Evolutionary conservation across 1,140 invertebrate genomes (phyloP), one percentile per base, ranked within the genome.

Genomic region (Cyclina sinensis): DNA sequence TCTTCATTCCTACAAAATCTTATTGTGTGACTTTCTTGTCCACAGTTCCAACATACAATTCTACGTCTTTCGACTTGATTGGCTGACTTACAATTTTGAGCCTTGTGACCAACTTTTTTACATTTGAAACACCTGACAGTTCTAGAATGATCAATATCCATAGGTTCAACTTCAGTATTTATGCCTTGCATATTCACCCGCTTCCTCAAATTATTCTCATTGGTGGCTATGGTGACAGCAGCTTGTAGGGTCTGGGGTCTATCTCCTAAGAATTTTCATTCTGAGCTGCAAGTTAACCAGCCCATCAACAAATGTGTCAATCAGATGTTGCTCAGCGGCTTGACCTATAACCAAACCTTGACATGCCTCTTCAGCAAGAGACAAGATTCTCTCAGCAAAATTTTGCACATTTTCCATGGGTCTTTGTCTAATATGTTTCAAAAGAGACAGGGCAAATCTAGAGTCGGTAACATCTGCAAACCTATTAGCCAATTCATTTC

Each of bases 81-180:
- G 16, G 32, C 7, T 7, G 9, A 14, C 27, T 24, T 86, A 73
- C 32, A 46, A 30, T 62, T 46, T 46, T 78, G 32, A 27, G 32
- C 73, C 21, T 37, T 35, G 59, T 73, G 14, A 7, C 39, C 37
- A 37, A 11, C 3, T 21, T 39, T 73, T 39, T 73, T 73, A n/a
- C 68, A 73, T 73, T 73, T 54, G 57, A 14, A 85, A 32, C 54
- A 57, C 18, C 35, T 73, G 21, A 30, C 43, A 43, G 35, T 16
- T 14, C 74, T 39, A 0, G 27, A 12, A 80, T 87, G 74, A 51
- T 80, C 74, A 12, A 87, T 27, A 4, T 80, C 74, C 85, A 87
- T 87, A 12, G 85, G 35, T 62, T 24, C 21, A 4, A 35, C 39
- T 39, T 43, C 0, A 0, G 2, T 43, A 5, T 21, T 39, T 3